Base-by-base conservation (phyloP, 2,797 vertebrate genomes). In the Phylloscopus collybita region DNA sequence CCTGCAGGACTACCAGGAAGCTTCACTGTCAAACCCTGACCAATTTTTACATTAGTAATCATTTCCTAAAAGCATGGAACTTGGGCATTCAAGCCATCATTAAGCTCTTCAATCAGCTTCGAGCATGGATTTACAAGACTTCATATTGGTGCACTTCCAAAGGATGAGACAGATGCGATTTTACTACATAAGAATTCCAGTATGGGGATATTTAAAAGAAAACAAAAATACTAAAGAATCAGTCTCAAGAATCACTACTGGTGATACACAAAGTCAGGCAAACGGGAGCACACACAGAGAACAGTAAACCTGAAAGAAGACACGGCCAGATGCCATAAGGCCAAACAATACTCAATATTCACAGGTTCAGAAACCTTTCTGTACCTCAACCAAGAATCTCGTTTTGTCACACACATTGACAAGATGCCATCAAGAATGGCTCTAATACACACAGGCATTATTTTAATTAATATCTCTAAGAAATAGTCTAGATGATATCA, bases 391-490 rank as follows among this genome's bases (percentile, higher is more conserved):
- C 59, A 76, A 76, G 40, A 72, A 76, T 18, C 42, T 64, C 6
- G 1, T 60, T 86, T 65, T 81, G 49, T 66, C 88, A 87, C 44
- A 87, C 23, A 51, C 21, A 38, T 0, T 62, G 73, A 49, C 44
- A 80, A 79, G 61, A 78, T 22, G 47, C 42, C 90, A 90, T 10
- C 42, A 87, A 75, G 47, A 94, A 92, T 1, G 23, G 47, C 51
- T 67, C 60, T 17, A 60, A 29, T 36, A 23, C n/a, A 86, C 1
- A 2, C 3, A 53, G 51, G 34, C 29, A 86, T 47, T 72, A 40
- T 82, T 92, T 90, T 54, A 69, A 71, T 45, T 2, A 90, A 27
- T 19, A 11, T 23, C 51, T 29, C 44, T 70, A 78, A 57, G 71
- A 81, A 79, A 56, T 17, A 80, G 12, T 47, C 42, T 61, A 72